Conservation (phyloP, 64 coral and sea anemone genomes). For the Montipora capricornis region DNA sequence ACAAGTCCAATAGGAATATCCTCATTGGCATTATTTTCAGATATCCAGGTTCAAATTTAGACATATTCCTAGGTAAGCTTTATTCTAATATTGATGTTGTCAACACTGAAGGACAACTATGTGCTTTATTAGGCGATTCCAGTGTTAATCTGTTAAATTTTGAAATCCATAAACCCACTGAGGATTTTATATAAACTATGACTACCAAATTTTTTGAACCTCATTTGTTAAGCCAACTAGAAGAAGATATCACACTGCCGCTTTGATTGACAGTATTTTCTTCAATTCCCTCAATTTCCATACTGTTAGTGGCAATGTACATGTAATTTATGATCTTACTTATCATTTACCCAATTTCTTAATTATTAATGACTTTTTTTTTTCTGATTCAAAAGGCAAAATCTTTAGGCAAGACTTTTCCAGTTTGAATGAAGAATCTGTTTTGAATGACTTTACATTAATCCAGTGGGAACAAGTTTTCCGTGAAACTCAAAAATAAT, state of each 20-base stretch:
- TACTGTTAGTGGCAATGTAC: constrained; percentile 28
- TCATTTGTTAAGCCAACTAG: constrained; percentile 4
- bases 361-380: background rate
- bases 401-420: no score
- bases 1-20: constrained; percentile 15
- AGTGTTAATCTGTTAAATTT: constrained; percentile 51
- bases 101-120: background rate
- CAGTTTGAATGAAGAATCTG: no score
- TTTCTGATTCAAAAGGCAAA: no score
- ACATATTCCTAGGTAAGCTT: constrained; percentile 3
- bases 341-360: constrained; percentile 58
- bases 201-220: constrained; percentile 28
- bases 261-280: no score
- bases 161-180: background rate
- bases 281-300: background rate
- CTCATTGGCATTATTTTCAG: constrained; percentile 48
- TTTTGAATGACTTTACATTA: no score
- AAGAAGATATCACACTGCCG: background rate
- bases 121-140: constrained; percentile 24
- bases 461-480: no score
- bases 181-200: background rate
- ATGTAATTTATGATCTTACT: constrained; percentile 62
- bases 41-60: constrained; percentile 52
- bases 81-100: constrained; percentile 20
- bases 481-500: no score